These are phyloP conservation scores for Eonycteris spelaea DNA, from an alignment of 2,113 vertebrate genomes.

Conservation along the genomic window DNA sequence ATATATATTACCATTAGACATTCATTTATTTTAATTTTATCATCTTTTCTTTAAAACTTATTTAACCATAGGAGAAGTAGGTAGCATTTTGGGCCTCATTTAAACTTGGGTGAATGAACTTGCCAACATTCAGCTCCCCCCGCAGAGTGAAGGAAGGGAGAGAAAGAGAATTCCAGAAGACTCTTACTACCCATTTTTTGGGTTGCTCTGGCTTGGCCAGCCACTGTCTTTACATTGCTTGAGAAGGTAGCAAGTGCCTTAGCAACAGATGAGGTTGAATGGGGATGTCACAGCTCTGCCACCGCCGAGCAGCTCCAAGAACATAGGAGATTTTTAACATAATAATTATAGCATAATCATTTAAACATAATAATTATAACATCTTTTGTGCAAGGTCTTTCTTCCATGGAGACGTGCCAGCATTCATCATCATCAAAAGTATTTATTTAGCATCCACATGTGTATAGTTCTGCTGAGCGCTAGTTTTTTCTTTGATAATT, in stretches of 20 bases:
- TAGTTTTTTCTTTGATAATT: slow-evolving; percentile 62
- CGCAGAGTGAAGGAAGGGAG: background rate
- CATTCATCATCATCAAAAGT: slow-evolving; percentile 70
- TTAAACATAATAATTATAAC: slow-evolving; percentile 79
- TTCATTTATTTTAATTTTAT: background rate
- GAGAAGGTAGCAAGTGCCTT: slow-evolving; percentile 41
- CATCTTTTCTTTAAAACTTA: background rate
- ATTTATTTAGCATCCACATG: slow-evolving; percentile 72
- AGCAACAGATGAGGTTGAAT: slow-evolving; percentile 50
- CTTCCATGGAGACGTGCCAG: slow-evolving; percentile 69
- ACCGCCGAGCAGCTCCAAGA: slow-evolving; percentile 52
- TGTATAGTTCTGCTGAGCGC: slow-evolving; percentile 63
- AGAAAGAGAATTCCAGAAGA: too few species aligned
- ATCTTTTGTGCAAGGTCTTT: slow-evolving; percentile 75
- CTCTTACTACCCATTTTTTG: accelerated
- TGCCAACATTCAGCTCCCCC: background rate
- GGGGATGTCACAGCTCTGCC: slow-evolving; percentile 66
- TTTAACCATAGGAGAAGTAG: background rate
- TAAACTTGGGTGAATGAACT: background rate
- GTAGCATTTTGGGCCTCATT: background rate
- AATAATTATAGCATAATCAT: slow-evolving; percentile 77
- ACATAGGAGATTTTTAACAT: slow-evolving; percentile 72
- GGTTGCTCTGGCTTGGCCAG: background rate
- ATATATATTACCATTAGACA: background rate
- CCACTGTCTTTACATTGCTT: background rate